Evolutionary conservation across 1,140 invertebrate species (phyloP).

Genomic region (Episyrphus balteatus): DNA sequence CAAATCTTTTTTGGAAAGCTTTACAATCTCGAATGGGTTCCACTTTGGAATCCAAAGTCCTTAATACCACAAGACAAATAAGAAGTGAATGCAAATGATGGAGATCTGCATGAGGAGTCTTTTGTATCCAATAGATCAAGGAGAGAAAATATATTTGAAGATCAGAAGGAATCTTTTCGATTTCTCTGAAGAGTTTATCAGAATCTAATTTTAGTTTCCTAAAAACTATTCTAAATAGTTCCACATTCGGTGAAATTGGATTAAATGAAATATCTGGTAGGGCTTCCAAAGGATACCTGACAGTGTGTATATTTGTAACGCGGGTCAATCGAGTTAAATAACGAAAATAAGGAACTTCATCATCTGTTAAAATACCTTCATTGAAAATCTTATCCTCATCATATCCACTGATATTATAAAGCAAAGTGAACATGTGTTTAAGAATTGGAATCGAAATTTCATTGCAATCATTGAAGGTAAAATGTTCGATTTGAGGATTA

Average conservation of each 20-base stretch:
- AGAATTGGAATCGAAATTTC: conserved; percentile 51
- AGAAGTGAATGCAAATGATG: conserved; percentile 49
- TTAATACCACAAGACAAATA: conserved; percentile 46
- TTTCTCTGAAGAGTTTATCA: conserved; percentile 19
- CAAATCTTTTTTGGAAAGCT: conserved; percentile 36
- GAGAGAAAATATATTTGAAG: conserved; percentile 52
- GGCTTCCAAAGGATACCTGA: conserved; percentile 9
- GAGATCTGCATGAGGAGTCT: conserved; percentile 39
- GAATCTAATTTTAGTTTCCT: conserved; percentile 22
- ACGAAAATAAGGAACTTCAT: conserved; percentile 11
- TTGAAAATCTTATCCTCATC: not conserved
- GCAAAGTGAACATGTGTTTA: conserved; percentile 51
- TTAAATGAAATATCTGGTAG: too few relatives aligned
- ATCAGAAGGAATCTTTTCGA: conserved; percentile 43
- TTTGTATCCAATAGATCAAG: conserved; percentile 55
- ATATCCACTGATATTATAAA: conserved; percentile 36
- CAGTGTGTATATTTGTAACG: conserved; percentile 17
- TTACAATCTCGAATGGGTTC: conserved; percentile 39
- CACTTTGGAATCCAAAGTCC: conserved; percentile 49
- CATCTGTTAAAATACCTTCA: not conserved
- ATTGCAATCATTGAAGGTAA: conserved; percentile 46
- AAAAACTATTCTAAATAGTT: conserved; percentile 30
- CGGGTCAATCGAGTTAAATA: conserved; percentile 32
- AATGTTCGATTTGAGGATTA: conserved; percentile 62
- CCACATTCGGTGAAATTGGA: conserved; percentile 15